Evolutionary conservation across 2,797 vertebrate genomes (phyloP), one percentile per base, ranked within the genome.

Genomic region (Tokudaia tokunoshimensis): DNA sequence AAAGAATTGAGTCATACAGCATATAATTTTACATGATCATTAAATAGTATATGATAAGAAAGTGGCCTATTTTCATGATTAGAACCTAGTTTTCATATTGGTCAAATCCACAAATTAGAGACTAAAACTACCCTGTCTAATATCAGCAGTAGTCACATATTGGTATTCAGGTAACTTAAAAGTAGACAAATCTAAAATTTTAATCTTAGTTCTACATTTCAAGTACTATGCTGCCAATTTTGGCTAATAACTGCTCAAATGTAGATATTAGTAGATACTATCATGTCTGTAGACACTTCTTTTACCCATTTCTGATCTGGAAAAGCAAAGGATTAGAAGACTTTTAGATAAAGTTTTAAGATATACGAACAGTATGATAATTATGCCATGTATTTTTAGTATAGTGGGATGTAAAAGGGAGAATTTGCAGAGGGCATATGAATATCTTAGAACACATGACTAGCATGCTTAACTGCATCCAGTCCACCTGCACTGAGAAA

Each of bases 1-100:
- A 75, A 85, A 67, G 47, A 57, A 50, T 92, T 26, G 20, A 44
- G 22, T 88, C n/a, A n/a, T n/a, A 44, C 11, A 92, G 31, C 44
- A n/a, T 52, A 3, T 6, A 22, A 67, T 92, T 75, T 44, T 91
- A 34, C 34, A 3, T 41, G 59, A 37, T 90, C 22, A 90, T 92
- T 59, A 84, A 20, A 63, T 79, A 70, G 41, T 88, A 67, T 55
- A 19, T 89, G 67, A 86, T 94, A 85, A 5, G 37, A 70, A 87
- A 81, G 22, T 89, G 15, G 7, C 81, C 96, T 84, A 29, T 94
- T 94, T 96, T 89, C 19, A 31, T 89, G 88, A 95, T 13, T 79
- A 93, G 41, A 15, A 75, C 70, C 12, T 11, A 91, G 37, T 34
- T 57, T 95, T 52, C 72, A 59, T 92, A 82, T 89, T 89, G 85